These are phyloP conservation scores for Sebastolobus alascanus DNA, from an alignment of 2,797 vertebrate genomes.

Conservation along the genomic window DNA sequence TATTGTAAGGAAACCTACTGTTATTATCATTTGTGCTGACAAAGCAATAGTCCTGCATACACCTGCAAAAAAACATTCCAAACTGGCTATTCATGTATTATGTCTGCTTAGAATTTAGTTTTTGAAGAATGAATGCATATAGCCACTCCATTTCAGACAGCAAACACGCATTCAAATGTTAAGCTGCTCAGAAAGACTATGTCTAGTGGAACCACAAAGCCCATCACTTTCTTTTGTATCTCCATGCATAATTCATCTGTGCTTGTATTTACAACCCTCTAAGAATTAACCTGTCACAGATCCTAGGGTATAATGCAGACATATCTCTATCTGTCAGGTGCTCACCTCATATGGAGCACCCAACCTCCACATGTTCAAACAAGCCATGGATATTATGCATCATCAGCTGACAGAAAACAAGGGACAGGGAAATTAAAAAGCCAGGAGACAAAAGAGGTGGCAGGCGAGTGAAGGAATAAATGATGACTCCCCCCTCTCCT, in stretches of 20 bases:
- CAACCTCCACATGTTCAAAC: constrained; percentile 64
- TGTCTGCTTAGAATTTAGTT: constrained; percentile 11
- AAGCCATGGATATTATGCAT: constrained; percentile 75
- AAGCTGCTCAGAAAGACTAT: constrained; percentile 58
- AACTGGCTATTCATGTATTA: constrained; percentile 26
- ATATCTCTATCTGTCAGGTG: constrained; percentile 73
- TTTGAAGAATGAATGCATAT: constrained; percentile 17
- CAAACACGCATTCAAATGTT: constrained; percentile 65
- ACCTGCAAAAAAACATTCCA: neutral
- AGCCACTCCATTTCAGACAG: constrained; percentile 31
- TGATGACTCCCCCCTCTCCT: constrained; percentile 61
- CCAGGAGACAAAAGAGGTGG: constrained; percentile 74
- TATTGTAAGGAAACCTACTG: constrained; percentile 8
- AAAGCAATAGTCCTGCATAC: neutral
- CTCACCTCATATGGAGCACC: constrained; percentile 55
- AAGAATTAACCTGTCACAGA: constrained; percentile 79
- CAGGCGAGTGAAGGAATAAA: constrained; percentile 73
- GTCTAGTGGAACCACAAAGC: constrained; percentile 55
- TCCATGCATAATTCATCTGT: constrained; percentile 79
- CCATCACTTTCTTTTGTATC: constrained; percentile 66
- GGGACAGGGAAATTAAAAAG: constrained; percentile 79
- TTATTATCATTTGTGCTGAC: constrained; percentile 16
- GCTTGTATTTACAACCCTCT: constrained; percentile 78
- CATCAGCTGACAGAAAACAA: constrained; percentile 81
- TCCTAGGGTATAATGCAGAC: constrained; percentile 58